Conservation (phyloP, 2,888 invertebrate species). For the Tethea ocularis region DNA sequence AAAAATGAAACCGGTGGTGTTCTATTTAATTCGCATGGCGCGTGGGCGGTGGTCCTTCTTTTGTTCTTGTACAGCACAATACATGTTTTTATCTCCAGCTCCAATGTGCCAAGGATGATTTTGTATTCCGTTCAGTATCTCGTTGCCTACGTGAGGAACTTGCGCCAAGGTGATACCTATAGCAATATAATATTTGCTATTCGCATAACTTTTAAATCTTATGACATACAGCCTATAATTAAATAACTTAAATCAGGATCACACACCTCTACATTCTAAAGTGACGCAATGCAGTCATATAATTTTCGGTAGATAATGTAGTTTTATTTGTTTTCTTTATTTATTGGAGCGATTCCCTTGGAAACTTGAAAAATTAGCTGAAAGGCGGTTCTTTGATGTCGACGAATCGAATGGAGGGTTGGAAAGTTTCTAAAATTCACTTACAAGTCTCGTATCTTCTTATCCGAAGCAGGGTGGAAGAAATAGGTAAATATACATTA, state of each 20-base stretch:
- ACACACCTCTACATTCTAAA: background rate
- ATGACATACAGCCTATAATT: background rate
- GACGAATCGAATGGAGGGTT: background rate
- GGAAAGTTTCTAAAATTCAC: conserved; percentile 9
- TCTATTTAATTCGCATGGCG: background rate
- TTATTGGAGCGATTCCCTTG: background rate
- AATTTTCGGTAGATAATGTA: conserved; percentile 19
- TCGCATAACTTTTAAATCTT: conserved; percentile 14
- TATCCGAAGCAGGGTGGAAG: background rate
- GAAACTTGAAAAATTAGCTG: conserved; percentile 7
- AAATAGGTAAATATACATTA: background rate
- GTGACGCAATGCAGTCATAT: conserved; percentile 34
- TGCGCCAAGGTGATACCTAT: conserved; percentile 22
- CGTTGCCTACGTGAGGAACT: conserved; percentile 36
- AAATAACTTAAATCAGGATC: background rate
- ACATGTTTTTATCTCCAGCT: conserved; percentile 16
- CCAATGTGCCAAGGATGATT: conserved; percentile 19
- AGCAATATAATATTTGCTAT: conserved; percentile 19
- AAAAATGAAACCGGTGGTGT: conserved; percentile 7
- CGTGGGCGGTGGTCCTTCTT: conserved; percentile 6
- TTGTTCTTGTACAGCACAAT: conserved; percentile 12
- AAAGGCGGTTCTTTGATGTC: background rate
- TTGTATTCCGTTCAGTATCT: conserved; percentile 34
- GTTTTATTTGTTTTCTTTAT: conserved; percentile 5
- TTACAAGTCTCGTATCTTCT: conserved; percentile 7